phyloP scores from a whole-genome alignment of 2,113 vertebrate species.

The Nycticorax nycticorax region DNA sequence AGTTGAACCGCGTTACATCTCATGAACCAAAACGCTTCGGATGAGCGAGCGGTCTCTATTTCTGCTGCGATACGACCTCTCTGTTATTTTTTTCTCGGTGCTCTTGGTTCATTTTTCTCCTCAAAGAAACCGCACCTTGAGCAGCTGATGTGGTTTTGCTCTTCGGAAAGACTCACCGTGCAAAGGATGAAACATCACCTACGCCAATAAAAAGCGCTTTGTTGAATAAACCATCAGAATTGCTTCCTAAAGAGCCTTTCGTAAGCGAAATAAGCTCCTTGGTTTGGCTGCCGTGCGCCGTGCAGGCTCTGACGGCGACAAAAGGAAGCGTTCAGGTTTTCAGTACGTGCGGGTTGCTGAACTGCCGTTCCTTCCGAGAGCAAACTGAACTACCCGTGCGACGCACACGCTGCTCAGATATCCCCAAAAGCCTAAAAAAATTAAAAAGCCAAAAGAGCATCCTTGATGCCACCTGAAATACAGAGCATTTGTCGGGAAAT shows the following conservation, averaged over 20 bases:
- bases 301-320: not conserved
- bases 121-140: not conserved
- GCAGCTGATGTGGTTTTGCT: not conserved
- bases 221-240: not conserved
- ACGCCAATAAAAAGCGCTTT: not conserved
- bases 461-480: not conserved
- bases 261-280: not conserved
- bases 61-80: not conserved
- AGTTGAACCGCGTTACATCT: not conserved
- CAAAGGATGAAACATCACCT: not conserved
- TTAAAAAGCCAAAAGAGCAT: not conserved
- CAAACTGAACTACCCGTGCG: not conserved
- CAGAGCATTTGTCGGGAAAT: not conserved
- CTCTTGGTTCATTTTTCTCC: not conserved
- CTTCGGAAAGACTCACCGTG: not conserved
- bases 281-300: not conserved
- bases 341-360: not conserved
- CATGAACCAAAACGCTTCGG: not conserved
- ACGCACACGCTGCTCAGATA: not conserved
- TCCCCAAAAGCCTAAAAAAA: not conserved
- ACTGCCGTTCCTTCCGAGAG: not conserved
- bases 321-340: not conserved
- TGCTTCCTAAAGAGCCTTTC: not conserved
- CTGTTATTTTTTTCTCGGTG: accelerated
- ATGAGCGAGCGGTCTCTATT: not conserved